Base-by-base conservation (phyloP, 1,140 invertebrate species). In the Zaprionus camerounensis region DNA sequence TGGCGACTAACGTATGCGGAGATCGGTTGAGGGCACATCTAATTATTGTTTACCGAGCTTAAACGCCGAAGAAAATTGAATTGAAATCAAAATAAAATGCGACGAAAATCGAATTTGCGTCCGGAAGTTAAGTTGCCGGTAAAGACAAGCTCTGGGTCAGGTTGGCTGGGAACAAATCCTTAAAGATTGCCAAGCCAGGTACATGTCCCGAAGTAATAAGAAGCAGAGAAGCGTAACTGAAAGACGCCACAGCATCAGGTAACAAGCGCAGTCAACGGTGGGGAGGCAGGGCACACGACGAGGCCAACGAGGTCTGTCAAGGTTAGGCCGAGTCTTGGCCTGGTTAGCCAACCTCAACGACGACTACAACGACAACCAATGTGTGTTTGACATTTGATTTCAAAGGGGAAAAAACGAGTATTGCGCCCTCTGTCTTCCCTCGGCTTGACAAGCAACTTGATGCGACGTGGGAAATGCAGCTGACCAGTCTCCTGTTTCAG, bases 301-400 rank as follows among this genome's bases (percentile, higher is more conserved):
- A 28, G 22, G 20, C 55, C 49, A 49, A 26, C 71, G 72, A 56
- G 80, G 72, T 87, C 77, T 71, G 71, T 53, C 80, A 86, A 86
- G 83, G 83, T 86, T 87, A 88, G 80, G 61, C 75, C 28, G 57
- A 66, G 71, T 78, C 71, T 67, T 78, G 78, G 73, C 73, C 77
- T 67, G 80, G 73, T 82, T 87, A 64, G 73, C 51, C 82, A 68
- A 82, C 41, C 13, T 41, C 41, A 44, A 44, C 41, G 15, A 41
- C 38, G 5, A n/a, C 38, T 5, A 34, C 31, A 3, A 34, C 31
- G 31, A 34, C 31, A 34, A 34, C 67, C 78, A 90, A 87, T 87
- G 85, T 84, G 81, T 82, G 82, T 84, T 88, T 87, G 84, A 87
- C 85, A 90, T 87, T 87, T 87, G 84, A 76, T 81, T 88, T 90